These are phyloP conservation scores for Xestoiulus laeticollis DNA, from an alignment of 2,888 invertebrate genomes.

Conservation along the genomic window DNA sequence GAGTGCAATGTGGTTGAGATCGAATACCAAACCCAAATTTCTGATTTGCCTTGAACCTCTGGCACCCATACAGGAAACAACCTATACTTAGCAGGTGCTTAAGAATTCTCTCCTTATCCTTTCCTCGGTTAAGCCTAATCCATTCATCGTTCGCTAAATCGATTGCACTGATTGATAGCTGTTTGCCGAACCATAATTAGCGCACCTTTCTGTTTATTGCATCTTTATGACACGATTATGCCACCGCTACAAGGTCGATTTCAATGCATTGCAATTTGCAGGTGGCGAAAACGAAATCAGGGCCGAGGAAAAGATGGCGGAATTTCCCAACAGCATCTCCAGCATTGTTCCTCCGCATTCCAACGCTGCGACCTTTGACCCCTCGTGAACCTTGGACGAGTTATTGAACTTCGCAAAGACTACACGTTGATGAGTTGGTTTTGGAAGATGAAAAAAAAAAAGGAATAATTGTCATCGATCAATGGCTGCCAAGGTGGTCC, in stretches of 20 bases:
- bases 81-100: neutral
- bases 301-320: neutral
- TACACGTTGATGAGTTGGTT: neutral
- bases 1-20: neutral
- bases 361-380: neutral
- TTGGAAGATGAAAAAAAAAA: neutral
- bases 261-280: neutral
- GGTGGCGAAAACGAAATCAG: neutral
- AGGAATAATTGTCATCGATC: neutral
- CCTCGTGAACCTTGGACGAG: neutral
- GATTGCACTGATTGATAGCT: neutral
- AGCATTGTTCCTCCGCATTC: neutral
- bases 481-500: neutral
- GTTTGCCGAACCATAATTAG: neutral
- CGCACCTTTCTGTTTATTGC: neutral
- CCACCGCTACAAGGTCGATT: constrained; percentile 12
- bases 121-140: neutral
- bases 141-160: constrained; percentile 7
- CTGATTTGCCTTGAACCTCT: neutral
- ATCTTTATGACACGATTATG: constrained; percentile 23
- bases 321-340: neutral
- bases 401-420: neutral
- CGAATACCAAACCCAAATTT: neutral
- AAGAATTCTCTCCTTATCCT: neutral
- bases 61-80: neutral